Base-by-base conservation (phyloP, 2,113 vertebrate species). In the Camelus bactrianus region DNA sequence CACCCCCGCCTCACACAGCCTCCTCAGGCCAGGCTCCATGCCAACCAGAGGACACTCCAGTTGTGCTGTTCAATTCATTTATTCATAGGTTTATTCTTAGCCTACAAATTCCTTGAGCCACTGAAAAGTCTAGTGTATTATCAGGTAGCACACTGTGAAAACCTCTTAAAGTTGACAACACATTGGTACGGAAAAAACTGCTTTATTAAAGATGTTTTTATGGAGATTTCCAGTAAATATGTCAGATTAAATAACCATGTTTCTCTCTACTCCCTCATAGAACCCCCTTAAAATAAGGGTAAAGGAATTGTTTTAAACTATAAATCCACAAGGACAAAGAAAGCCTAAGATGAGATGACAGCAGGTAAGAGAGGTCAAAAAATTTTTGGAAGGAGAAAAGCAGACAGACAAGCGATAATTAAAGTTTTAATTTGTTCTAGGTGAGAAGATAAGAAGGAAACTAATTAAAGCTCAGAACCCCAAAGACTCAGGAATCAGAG, bases 371-470 rank as follows among this genome's bases (percentile, higher is more conserved):
- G 32, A 95, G 89, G 91, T 95, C 93, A 91, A 92, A 83, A 82
- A 54, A 28, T 11, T 48, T 84, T 60, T 91, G 89, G 91, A 91
- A 94, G 62, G 65, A 77, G 93, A 88, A 91, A 79, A 92, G 73
- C 81, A 95, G 93, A 93, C 0, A 96, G 88, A 95, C 87, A 93
- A 97, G 93, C 91, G 94, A 95, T 95, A 87, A 97, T 96, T 96
- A 94, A 96, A 93, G 52, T 93, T 96, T 93, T 92, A 88, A 96
- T 94, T 81, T 95, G 91, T 94, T 93, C 94, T 95, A 96, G 86
- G 95, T 93, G 96, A 95, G 89, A 94, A 52, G 88, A 62, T 77
- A 80, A 92, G 84, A 52, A 88, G 89, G 77, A 84, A 95, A 73
- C 80, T 92, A 96, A 96, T 97, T 94, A 96, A 94, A 96, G 56